Conservation (phyloP, 2,797 vertebrate species). For the Muraenolepis orangiensis region DNA sequence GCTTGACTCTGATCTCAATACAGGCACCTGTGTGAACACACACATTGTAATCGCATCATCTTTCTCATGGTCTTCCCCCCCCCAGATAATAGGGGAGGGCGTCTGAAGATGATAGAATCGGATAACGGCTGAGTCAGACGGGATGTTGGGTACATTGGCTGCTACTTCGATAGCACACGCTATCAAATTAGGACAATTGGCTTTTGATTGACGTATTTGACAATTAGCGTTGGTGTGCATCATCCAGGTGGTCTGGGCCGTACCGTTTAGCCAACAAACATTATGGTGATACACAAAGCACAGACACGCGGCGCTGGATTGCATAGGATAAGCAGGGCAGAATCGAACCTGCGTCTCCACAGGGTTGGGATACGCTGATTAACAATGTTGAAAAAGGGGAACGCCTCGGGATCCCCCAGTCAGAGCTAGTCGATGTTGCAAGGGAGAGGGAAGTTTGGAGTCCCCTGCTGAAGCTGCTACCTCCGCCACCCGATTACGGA, state of each 20-base stretch:
- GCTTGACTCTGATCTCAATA: background rate
- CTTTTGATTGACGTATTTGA: constrained; percentile 70
- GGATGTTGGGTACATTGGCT: constrained; percentile 58
- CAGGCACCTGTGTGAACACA: constrained; percentile 8
- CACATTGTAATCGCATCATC: constrained; percentile 45
- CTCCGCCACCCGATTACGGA: no score
- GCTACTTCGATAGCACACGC: constrained; percentile 60
- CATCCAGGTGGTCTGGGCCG: constrained; percentile 40
- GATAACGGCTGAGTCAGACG: constrained; percentile 43
- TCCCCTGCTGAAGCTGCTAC: no score
- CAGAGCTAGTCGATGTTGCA: no score
- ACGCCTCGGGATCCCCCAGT: no score
- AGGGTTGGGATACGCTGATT: no score
- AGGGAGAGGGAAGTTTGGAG: no score
- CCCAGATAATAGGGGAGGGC: no score
- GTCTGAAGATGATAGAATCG: constrained; percentile 51
- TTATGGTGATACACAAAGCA: constrained; percentile 33
- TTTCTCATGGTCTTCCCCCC: constrained; percentile 40
- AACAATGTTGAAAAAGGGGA: no score
- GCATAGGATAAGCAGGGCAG: no score
- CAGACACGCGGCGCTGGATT: no score
- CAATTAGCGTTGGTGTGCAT: constrained; percentile 62
- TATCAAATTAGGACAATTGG: constrained; percentile 62
- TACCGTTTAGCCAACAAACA: constrained; percentile 46
- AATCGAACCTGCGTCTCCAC: no score